phyloP scores from a whole-genome alignment of 2,888 invertebrate genomes.

The Thysanoteuthis rhombus region DNA sequence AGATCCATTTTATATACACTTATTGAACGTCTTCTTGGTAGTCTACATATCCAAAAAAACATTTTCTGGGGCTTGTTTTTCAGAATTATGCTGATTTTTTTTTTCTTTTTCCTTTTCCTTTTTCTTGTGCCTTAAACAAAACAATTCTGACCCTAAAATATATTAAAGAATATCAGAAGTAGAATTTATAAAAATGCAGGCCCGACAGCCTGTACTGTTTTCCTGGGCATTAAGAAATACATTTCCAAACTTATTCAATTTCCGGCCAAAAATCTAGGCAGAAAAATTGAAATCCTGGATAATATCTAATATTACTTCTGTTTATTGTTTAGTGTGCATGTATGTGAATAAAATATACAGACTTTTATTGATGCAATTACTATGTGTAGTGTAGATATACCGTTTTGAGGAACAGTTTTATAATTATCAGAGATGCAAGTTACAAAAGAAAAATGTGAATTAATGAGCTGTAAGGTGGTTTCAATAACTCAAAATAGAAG shows the following conservation, averaged over 20 bases:
- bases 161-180: too few species aligned
- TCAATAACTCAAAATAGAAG: too few species aligned
- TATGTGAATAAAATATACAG: neutral
- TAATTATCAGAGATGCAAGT: too few species aligned
- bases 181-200: too few species aligned
- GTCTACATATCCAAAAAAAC: neutral
- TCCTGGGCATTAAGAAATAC: neutral
- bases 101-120: neutral
- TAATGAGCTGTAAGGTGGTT: too few species aligned
- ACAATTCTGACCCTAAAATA: neutral
- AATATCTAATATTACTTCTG: neutral
- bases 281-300: neutral
- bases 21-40: neutral
- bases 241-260: neutral
- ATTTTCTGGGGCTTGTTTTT: neutral
- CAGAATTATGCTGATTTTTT: neutral
- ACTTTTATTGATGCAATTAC: neutral
- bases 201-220: too few species aligned
- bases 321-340: neutral
- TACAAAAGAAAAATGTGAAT: too few species aligned
- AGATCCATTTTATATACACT: too few species aligned
- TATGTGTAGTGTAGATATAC: too few species aligned
- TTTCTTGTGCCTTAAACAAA: neutral
- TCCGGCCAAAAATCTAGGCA: neutral
- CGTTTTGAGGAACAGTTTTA: too few species aligned